phyloP scores from a whole-genome alignment of 2,113 vertebrate genomes.

The Hippopotamus amphibius region DNA sequence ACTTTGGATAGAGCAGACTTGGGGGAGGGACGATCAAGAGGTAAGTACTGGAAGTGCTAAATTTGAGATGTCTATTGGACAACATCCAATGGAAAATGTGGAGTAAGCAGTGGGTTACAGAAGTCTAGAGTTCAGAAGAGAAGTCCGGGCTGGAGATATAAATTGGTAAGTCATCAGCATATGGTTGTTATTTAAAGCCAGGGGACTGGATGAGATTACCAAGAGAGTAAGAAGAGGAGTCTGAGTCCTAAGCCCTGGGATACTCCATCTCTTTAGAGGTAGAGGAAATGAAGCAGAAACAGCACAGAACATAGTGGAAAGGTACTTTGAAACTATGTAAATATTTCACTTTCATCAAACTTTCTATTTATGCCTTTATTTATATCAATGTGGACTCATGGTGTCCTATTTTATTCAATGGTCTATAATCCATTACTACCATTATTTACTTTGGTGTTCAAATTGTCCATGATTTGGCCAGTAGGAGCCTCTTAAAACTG shows the following conservation, averaged over 20 bases:
- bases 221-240: neutral
- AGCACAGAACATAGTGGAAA: neutral
- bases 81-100: neutral
- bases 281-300: neutral
- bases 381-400: neutral
- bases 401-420: neutral
- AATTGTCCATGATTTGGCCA: neutral
- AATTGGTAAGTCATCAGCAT: slow-evolving; percentile 26
- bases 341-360: slow-evolving; percentile 32
- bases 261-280: neutral
- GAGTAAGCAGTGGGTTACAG: neutral
- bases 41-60: neutral
- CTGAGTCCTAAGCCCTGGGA: neutral
- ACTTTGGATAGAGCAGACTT: neutral
- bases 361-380: neutral
- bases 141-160: neutral
- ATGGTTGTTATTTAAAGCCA: slow-evolving; percentile 16
- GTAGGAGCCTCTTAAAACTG: neutral
- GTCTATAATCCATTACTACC: neutral
- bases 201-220: neutral
- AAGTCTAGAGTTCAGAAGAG: slow-evolving; percentile 33
- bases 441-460: slow-evolving; percentile 8
- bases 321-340: neutral
- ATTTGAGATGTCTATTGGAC: neutral
- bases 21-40: neutral